A percentile compares a stretch with the other conserved stretches of the same genome.
phyloP scores from a whole-genome alignment of 2,888 invertebrate genomes.

The Eupithecia vulgata region DNA sequence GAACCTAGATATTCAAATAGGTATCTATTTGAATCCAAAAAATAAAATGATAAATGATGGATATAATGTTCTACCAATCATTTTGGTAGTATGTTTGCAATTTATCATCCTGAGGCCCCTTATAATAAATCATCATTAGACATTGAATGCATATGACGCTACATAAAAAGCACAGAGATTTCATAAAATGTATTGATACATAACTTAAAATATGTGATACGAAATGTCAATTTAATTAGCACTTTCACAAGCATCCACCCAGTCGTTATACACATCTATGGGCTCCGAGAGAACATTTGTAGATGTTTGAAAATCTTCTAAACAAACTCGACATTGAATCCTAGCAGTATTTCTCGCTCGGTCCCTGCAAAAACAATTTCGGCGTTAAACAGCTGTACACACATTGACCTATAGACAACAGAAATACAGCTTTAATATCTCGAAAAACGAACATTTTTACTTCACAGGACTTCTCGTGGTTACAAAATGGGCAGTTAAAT shows the following conservation, averaged over 20 bases:
- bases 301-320: conserved; percentile 98
- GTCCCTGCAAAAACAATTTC: conserved; percentile 87
- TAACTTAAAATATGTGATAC: conserved; percentile 40
- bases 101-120: too few relatives aligned
- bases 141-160: too few relatives aligned
- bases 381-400: neutral
- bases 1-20: too few relatives aligned
- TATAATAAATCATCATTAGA: too few relatives aligned
- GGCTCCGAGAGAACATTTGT: conserved; percentile 98
- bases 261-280: conserved; percentile 99
- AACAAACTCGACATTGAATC: conserved; percentile 97
- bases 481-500: conserved; percentile 99
- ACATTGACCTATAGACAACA: neutral
- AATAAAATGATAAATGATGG: too few relatives aligned
- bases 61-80: too few relatives aligned
- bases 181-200: conserved; percentile 33
- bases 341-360: conserved; percentile 96
- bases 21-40: too few relatives aligned
- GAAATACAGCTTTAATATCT: neutral
- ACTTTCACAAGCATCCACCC: conserved; percentile 99
- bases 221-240: conserved; percentile 84
- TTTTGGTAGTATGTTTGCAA: too few relatives aligned
- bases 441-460: conserved; percentile 92
- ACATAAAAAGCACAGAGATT: conserved; percentile 27
- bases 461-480: conserved; percentile 99